These are phyloP conservation scores for Galeruca laticollis DNA, from an alignment of 2,888 invertebrate genomes.

Conservation along the genomic window DNA sequence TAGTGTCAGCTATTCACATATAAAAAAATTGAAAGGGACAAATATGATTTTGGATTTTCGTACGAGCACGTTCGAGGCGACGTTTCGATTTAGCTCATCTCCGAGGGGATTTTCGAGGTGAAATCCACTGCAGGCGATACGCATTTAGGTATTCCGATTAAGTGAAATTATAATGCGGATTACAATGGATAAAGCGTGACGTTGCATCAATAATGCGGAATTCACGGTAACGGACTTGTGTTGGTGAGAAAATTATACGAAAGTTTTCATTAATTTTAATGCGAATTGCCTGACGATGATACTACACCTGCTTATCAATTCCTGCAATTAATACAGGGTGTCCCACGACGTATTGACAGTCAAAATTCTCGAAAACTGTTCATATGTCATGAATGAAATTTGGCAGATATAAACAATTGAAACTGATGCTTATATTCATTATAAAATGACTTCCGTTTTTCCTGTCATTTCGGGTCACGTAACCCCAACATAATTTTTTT, in stretches of 20 bases:
- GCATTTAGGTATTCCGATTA: conserved; percentile 59
- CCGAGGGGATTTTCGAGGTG: conserved; percentile 75
- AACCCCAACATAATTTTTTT: too few relatives aligned
- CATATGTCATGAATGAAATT: too few relatives aligned
- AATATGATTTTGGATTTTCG: conserved; percentile 67
- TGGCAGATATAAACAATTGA: too few relatives aligned
- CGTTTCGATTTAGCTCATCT: conserved; percentile 77
- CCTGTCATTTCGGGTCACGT: too few relatives aligned
- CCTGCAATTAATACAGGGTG: too few relatives aligned
- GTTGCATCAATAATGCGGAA: conserved; percentile 3
- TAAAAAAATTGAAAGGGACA: conserved; percentile 64
- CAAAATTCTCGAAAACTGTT: too few relatives aligned
- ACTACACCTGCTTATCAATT: neutral
- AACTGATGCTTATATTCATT: too few relatives aligned
- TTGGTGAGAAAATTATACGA: neutral
- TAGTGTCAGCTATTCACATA: conserved; percentile 3
- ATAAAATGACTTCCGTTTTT: too few relatives aligned
- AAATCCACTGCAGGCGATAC: conserved; percentile 73
- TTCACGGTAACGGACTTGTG: neutral
- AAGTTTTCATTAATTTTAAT: neutral
- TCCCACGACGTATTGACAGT: too few relatives aligned
- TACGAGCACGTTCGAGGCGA: conserved; percentile 80
- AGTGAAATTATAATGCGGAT: conserved; percentile 11
- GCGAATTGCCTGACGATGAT: neutral
- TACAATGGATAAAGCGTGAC: conserved; percentile 2